Conservation (phyloP, 2,113 vertebrate genomes). For the Neomonachus schauinslandi region DNA sequence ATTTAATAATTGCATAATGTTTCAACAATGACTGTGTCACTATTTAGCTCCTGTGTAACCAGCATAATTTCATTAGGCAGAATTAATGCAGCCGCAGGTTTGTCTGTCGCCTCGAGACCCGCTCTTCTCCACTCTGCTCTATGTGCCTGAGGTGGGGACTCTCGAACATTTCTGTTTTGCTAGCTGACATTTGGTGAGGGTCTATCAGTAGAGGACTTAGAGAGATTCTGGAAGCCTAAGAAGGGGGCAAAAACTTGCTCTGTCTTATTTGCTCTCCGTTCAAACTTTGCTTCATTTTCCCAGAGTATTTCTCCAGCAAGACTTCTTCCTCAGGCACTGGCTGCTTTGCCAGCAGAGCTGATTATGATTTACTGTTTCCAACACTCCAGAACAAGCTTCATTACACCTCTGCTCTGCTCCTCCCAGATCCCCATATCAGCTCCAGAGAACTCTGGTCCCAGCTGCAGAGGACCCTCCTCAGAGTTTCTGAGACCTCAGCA, state of each 20-base stretch:
- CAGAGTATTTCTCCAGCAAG: background rate
- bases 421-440: background rate
- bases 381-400: too few relatives aligned
- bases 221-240: background rate
- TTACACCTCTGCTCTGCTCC: fast-evolving
- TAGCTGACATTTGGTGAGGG: background rate
- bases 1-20: background rate
- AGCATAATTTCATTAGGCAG: background rate
- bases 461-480: fast-evolving
- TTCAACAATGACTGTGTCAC: background rate
- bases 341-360: background rate
- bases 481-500: background rate
- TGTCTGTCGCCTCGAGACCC: too few relatives aligned
- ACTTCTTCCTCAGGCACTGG: too few relatives aligned
- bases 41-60: background rate
- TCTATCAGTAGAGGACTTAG: background rate
- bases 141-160: fast-evolving
- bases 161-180: background rate
- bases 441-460: background rate
- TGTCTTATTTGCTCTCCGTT: too few relatives aligned
- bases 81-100: too few relatives aligned
- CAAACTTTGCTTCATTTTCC: background rate
- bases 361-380: background rate
- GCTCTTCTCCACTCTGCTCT: background rate
- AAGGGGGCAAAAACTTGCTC: background rate